Base-by-base conservation (phyloP, 30 jellyfish, hydroid and myxozoan species). In the Clytia hemisphaerica region DNA sequence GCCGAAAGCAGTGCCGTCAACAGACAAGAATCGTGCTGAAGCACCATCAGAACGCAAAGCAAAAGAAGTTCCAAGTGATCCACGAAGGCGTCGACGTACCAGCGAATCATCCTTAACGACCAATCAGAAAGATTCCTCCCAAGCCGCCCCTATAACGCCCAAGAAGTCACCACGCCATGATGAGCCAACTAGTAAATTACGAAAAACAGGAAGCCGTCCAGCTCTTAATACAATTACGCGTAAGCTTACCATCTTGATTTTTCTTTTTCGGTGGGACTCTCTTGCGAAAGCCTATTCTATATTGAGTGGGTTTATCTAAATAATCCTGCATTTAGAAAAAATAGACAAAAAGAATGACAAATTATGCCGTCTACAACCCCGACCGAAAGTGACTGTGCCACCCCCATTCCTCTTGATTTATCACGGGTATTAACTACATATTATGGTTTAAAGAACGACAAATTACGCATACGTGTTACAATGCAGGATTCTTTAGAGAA, bases 31-130 rank as follows among this genome's bases (percentile, higher is more conserved):
- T n/a, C n/a, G n/a, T n/a, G n/a, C n/a, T n/a, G n/a, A n/a, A n/a
- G n/a, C n/a, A 57, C 19, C 70, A n/a, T 25, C 44, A 21, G 70
- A 57, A n/a, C 44, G 70, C 30, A 57, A 30, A 21, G 36, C 25
- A 0, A 51, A 14, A 14, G 10, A 74, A 25, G 91, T 71, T 6
- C 96, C 96, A 37, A 77, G 93, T 72, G 96, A 85, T 77, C 96
- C 96, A 4, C 74, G 96, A 36, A 71, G 76, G 65, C 50, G 94
- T 45, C 75, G 96, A 47, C 22, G 79, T 38, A 67, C 75, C 40
- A 67, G 79, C 45, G 79, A 67, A 31, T 22, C 55, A 25, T 9
- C 36, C 36, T n/a, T n/a, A n/a, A n/a, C n/a, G n/a, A n/a, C n/a
- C n/a, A n/a, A n/a, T n/a, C 7, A 15, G 7, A 53, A 53, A 53